phyloP scores from a whole-genome alignment of 2,888 invertebrate species.

The Pediacus dermestoides region DNA sequence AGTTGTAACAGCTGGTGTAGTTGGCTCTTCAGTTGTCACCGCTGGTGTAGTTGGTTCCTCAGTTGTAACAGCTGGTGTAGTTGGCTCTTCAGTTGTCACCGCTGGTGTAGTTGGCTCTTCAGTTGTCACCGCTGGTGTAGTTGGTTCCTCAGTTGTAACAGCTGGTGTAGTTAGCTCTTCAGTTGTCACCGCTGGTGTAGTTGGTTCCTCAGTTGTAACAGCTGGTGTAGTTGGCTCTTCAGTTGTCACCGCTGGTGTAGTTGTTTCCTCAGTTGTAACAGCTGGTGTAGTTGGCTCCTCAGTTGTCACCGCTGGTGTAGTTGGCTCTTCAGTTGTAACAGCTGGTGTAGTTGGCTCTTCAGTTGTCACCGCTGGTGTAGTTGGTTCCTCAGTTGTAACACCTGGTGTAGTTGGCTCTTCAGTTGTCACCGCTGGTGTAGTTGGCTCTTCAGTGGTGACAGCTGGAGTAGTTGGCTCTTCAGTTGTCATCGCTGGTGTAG shows the following conservation, averaged over 20 bases:
- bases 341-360: neutral
- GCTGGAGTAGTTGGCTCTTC: conserved; percentile 43
- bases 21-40: conserved; percentile 37
- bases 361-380: conserved; percentile 16
- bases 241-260: conserved; percentile 6
- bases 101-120: conserved; percentile 7
- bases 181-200: conserved; percentile 1
- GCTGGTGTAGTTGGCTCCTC: conserved; percentile 11
- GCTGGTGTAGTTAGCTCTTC: conserved; percentile 43
- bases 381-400: conserved; percentile 1
- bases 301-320: conserved; percentile 30
- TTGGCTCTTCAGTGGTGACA: conserved; percentile 26
- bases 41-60: neutral
- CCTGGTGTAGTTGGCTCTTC: conserved; percentile 7
- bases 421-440: conserved; percentile 1
- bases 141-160: conserved; percentile 26
- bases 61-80: conserved; percentile 16
- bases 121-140: conserved; percentile 1
- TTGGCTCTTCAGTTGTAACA: conserved; percentile 37
- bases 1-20: conserved; percentile 30
- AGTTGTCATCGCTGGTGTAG: neutral
- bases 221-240: neutral
- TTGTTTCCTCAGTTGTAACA: conserved; percentile 6
- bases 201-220: conserved; percentile 16
- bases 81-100: neutral